These are phyloP conservation scores for Lasioglossum malachurum DNA, from an alignment of 2,888 invertebrate species.

Conservation along the genomic window DNA sequence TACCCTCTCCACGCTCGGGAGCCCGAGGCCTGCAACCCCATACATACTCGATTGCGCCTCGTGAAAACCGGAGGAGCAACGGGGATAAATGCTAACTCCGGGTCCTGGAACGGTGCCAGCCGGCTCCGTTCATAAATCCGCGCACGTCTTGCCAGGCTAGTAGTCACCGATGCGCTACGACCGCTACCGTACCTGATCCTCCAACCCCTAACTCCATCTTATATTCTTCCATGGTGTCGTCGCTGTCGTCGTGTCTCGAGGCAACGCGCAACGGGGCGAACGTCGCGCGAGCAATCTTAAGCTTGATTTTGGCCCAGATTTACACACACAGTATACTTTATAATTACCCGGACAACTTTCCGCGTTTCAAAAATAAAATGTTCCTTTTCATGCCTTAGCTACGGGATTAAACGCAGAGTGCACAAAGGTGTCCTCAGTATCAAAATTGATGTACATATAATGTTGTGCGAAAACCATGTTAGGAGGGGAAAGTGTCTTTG, in stretches of 20 bases:
- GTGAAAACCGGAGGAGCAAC: conserved; percentile 67
- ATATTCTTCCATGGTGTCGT: conserved; percentile 16
- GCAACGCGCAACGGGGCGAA: background rate
- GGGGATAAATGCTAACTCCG: conserved; percentile 78
- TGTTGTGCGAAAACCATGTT: background rate
- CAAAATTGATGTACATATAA: background rate
- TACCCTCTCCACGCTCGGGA: conserved; percentile 33
- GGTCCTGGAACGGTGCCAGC: conserved; percentile 78
- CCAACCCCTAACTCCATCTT: background rate
- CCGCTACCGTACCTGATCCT: conserved; percentile 49
- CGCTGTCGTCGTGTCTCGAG: conserved; percentile 32
- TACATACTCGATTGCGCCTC: conserved; percentile 71
- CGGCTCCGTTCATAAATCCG: conserved; percentile 79
- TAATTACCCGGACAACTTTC: background rate
- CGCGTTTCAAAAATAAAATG: background rate
- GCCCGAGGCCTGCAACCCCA: conserved; percentile 58
- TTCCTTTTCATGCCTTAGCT: background rate
- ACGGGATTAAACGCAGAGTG: background rate
- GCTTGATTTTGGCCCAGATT: conserved; percentile 14
- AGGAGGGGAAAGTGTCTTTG: background rate
- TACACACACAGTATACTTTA: background rate
- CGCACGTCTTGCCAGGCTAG: conserved; percentile 75
- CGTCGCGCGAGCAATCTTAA: conserved; percentile 16
- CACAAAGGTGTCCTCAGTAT: background rate
- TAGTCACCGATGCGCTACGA: conserved; percentile 71